Base-by-base conservation (phyloP, 2,888 invertebrate species). In the Drosophila borealis region DNA sequence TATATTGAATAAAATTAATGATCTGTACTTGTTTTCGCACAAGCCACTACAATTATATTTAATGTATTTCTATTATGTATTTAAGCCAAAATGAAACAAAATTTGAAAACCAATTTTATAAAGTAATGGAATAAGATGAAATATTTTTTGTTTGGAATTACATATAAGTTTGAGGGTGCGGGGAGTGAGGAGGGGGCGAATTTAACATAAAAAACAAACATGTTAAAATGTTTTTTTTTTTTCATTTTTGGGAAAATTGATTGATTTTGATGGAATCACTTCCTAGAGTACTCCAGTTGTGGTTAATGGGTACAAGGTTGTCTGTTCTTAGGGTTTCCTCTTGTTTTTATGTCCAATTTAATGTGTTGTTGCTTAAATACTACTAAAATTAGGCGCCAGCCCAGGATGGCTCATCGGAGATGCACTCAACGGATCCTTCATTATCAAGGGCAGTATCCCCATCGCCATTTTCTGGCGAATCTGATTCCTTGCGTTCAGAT, bases 371-470 rank as follows among this genome's bases (percentile, higher is more conserved):
- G 10, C 41, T 48, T 59, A 46, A 46, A 45, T 55, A 55, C 49
- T 39, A 54, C 34, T 49, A 36, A 49, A 50, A 57, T 64, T 71
- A 63, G 25, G 72, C 41, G 25, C 48, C 55, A 6, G 36, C n/a
- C 76, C 49, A 74, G 8, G 60, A 19, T 8, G 54, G 41, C n/a
- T 56, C 80, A 44, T 80, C 80, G 42, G 80, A 80, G 19, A 76
- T 49, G 9, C 57, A 61, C 2, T 82, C 80, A 19, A 66, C 10
- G 34, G 65, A 69, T 4, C 41, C 77, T 1, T 54, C 51, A 25
- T 54, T 54, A 25, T 78, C 59, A 1, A 56, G 29, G 0, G 19
- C 64, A 33, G 37, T 49, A 2, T 57, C 70, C 14, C 45, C 66
- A 10, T 67, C 74, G n/a, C 57, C 69, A 9, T 51, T 60, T 9